These are phyloP conservation scores for Parotocinclus haroldoi DNA, from an alignment of 2,797 vertebrate genomes.

Conservation along the genomic window DNA sequence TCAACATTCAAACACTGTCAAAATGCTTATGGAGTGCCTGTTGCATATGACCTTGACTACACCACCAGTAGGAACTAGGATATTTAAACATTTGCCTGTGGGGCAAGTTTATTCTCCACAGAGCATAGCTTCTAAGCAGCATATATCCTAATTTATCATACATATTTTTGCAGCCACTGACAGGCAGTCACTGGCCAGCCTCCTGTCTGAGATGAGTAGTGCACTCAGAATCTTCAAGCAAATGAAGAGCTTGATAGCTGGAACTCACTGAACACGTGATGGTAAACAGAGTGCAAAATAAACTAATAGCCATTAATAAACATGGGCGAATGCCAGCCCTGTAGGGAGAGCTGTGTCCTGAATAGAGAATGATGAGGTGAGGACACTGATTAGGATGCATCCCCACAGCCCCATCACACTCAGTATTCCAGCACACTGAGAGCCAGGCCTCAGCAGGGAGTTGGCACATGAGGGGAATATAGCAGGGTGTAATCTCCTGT, in stretches of 20 bases:
- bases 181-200: too few species aligned
- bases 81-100: too few species aligned
- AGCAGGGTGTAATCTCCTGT: conserved; percentile 65
- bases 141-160: too few species aligned
- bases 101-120: too few species aligned
- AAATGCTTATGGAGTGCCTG: too few species aligned
- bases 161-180: too few species aligned
- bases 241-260: not conserved
- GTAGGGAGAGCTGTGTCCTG: conserved; percentile 52
- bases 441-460: conserved; percentile 52
- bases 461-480: conserved; percentile 66
- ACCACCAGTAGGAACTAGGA: too few species aligned
- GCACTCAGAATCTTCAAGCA: conserved; percentile 12
- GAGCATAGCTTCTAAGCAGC: too few species aligned
- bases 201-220: conserved; percentile 2
- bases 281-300: conserved; percentile 63
- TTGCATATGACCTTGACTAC: too few species aligned
- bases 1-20: too few species aligned
- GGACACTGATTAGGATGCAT: conserved; percentile 51
- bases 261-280: conserved; percentile 55
- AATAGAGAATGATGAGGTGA: conserved; percentile 21
- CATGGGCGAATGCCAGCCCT: conserved; percentile 64
- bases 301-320: conserved; percentile 65
- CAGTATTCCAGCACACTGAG: conserved; percentile 45
- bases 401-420: conserved; percentile 42